A percentile compares a stretch with the other conserved stretches of the same genome.
Evolutionary conservation across 2,888 invertebrate genomes (phyloP).

Genomic region (Diogma glabrata): DNA sequence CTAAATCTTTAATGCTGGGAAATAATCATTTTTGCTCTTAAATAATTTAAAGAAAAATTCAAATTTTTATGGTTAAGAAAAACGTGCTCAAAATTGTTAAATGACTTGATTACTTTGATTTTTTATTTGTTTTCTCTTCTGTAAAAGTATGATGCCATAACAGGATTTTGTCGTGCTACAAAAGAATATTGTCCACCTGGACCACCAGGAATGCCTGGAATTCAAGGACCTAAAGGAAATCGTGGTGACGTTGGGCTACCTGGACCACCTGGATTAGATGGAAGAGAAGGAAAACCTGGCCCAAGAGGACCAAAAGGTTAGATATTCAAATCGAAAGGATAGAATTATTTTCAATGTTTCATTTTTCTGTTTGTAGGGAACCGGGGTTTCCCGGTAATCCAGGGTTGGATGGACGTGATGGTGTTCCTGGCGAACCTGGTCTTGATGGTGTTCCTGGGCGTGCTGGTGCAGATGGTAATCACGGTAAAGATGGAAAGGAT

Average conservation of each 20-base stretch:
- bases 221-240: constrained; percentile 53
- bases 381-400: constrained; percentile 57
- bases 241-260: constrained; percentile 52
- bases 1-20: too few species aligned
- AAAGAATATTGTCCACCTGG: constrained; percentile 69
- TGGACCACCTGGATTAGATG: constrained; percentile 49
- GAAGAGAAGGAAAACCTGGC: constrained; percentile 28
- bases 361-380: constrained; percentile 24
- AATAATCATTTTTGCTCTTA: too few species aligned
- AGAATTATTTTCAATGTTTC: not conserved
- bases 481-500: constrained; percentile 59
- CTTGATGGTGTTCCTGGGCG: constrained; percentile 76
- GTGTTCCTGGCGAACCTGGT: constrained; percentile 84
- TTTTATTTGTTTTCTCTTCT: constrained; percentile 24
- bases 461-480: constrained; percentile 71
- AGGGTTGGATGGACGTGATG: constrained; percentile 76
- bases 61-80: too few species aligned
- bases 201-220: constrained; percentile 49
- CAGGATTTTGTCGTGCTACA: constrained; percentile 73
- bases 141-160: constrained; percentile 70
- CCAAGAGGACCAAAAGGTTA: constrained; percentile 33
- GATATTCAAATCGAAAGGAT: not conserved
- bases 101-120: too few species aligned
- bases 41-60: too few species aligned
- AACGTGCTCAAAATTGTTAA: too few species aligned